Base-by-base conservation (phyloP, 2,113 vertebrate species). In the Caranx ignobilis region DNA sequence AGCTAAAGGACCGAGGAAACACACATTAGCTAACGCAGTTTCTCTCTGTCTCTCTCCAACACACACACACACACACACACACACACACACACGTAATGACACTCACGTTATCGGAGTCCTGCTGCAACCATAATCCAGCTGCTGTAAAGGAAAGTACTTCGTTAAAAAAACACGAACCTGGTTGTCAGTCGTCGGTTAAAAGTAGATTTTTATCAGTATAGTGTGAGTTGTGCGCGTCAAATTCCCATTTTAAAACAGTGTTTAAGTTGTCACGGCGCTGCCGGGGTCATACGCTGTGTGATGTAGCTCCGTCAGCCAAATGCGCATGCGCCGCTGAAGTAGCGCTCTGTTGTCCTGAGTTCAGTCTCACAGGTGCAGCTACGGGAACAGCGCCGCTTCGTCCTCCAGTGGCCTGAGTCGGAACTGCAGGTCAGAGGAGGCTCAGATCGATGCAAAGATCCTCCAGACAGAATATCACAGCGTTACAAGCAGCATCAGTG, bases 21-120 rank as follows among this genome's bases (percentile, higher is more conserved):
- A 19, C 26, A 11, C 5, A 0, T 47, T 21, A 1, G 11, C 3
- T 26, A 4, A 21, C 21, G n/a, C n/a, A 4, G 34, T 3, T n/a
- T 2, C 26, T n/a, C 6, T n/a, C 5, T 26, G 1, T 26, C 26
- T 26, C 26, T 26, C 26, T n/a, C n/a, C n/a, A n/a, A n/a, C n/a
- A n/a, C 26, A 26, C 26, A 26, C 26, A 26, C 26, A 26, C 26
- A 26, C 26, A 26, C 26, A 26, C 26, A 26, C 26, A 26, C 26
- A 26, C 26, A 26, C 26, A 26, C 26, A 26, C 26, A 26, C 26
- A 32, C 71, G 39, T 83, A 82, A 85, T 72, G 70, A 86, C 18
- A 81, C 82, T 90, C 82, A 87, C 84, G 84, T 80, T 87, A 69
- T 43, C 37, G 4, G 6, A n/a, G 63, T 73, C 60, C 2, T 43